These are phyloP conservation scores for Carduelis carduelis DNA, from an alignment of 2,797 vertebrate genomes.

Conservation along the genomic window DNA sequence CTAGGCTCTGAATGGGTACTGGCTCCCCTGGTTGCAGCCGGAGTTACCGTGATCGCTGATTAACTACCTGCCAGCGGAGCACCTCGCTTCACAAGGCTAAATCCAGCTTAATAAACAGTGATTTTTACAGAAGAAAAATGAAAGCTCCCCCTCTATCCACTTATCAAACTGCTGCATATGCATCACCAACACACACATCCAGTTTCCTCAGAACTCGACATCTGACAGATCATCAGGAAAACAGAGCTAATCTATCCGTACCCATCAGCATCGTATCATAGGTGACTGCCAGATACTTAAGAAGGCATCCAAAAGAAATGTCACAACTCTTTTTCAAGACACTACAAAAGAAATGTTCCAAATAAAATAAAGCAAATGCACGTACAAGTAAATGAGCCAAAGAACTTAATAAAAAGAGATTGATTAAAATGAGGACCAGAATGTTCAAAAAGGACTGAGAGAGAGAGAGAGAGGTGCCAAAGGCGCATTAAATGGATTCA, in stretches of 20 bases:
- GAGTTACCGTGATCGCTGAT: constrained; percentile 2
- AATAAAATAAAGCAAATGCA: constrained; percentile 62
- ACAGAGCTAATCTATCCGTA: constrained; percentile 49
- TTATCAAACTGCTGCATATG: constrained; percentile 64
- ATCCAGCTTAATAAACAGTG: constrained; percentile 48
- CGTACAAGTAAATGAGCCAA: constrained; percentile 65
- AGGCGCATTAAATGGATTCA: constrained; percentile 62
- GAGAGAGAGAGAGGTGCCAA: constrained; percentile 51
- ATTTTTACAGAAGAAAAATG: constrained; percentile 26
- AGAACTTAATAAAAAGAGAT: constrained; percentile 69
- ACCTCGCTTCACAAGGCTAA: constrained; percentile 29
- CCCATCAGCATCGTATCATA: constrained; percentile 48
- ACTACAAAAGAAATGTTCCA: constrained; percentile 60
- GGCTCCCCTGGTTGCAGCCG: neutral
- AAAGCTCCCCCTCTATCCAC: constrained; percentile 35
- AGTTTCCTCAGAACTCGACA: constrained; percentile 51
- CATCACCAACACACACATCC: constrained; percentile 44
- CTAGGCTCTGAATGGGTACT: neutral
- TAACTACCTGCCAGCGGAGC: constrained; percentile 36
- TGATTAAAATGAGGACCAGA: constrained; percentile 67
- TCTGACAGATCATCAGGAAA: constrained; percentile 57
- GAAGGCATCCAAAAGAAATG: constrained; percentile 59
- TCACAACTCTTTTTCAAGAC: constrained; percentile 60
- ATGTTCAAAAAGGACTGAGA: constrained; percentile 58
- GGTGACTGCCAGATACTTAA: constrained; percentile 61